Conservation (phyloP, 2,888 invertebrate genomes). For the Acronicta leporina region DNA sequence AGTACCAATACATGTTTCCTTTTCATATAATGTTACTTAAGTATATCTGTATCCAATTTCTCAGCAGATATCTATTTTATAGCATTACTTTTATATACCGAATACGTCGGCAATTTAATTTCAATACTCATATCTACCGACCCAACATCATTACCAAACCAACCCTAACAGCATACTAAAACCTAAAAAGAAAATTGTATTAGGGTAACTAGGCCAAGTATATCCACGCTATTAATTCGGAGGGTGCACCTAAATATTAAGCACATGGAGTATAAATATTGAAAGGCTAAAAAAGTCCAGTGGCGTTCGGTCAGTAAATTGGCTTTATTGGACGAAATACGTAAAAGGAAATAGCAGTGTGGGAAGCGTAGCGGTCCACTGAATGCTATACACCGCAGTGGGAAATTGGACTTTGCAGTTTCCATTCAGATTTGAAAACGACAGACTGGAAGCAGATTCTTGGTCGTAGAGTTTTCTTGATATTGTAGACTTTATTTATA, state of each 20-base stretch:
- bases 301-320: conserved; percentile 60
- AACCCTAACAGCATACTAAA: conserved; percentile 46
- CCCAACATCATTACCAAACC: conserved; percentile 37
- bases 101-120: conserved; percentile 47
- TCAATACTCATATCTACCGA: conserved; percentile 43
- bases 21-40: too few species aligned
- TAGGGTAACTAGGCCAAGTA: conserved; percentile 46
- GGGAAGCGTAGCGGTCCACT: conserved; percentile 37
- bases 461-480: neutral
- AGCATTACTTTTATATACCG: conserved; percentile 36
- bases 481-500: too few species aligned
- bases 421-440: neutral
- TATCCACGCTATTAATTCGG: conserved; percentile 48
- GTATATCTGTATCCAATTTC: neutral
- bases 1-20: neutral
- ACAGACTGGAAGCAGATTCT: neutral
- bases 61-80: conserved; percentile 5
- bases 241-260: conserved; percentile 56
- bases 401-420: conserved; percentile 6
- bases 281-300: conserved; percentile 55
- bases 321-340: conserved; percentile 62
- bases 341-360: conserved; percentile 56
- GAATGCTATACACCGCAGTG: conserved; percentile 37
- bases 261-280: conserved; percentile 58
- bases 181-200: conserved; percentile 50